Conservation (phyloP, 2,888 invertebrate species). For the Elgonia sp. region DNA sequence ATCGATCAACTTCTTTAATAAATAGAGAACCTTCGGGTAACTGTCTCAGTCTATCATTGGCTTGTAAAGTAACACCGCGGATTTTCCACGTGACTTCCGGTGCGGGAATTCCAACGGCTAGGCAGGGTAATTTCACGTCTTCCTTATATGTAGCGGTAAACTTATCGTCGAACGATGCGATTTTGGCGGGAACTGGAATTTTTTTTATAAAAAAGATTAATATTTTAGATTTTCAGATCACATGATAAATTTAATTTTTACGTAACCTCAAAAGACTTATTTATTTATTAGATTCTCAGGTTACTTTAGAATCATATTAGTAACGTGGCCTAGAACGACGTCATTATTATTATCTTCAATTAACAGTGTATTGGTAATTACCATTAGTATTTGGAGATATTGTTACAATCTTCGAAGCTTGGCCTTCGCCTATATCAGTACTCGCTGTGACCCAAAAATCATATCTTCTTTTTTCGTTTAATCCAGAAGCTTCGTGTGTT, state of each 20-base stretch:
- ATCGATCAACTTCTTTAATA: constrained; percentile 95
- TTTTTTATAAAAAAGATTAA: not conserved
- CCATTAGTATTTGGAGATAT: constrained; percentile 94
- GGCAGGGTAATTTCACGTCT: constrained; percentile 96
- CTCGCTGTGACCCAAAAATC: constrained; percentile 98
- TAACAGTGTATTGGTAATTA: no score
- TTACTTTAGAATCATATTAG: no score
- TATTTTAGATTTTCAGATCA: no score
- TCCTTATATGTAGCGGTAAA: constrained; percentile 97
- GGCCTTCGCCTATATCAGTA: constrained; percentile 97
- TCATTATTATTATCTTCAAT: no score
- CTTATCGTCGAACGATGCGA: constrained; percentile 97
- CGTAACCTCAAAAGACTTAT: no score
- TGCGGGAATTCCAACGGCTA: constrained; percentile 96
- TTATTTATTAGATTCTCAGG: no score
- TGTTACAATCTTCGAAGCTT: constrained; percentile 94
- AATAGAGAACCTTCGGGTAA: constrained; percentile 96
- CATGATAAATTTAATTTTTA: no score
- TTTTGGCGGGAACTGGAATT: constrained; percentile 94
- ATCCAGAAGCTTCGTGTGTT: constrained; percentile 94
- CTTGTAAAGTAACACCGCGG: constrained; percentile 91
- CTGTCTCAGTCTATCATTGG: constrained; percentile 94
- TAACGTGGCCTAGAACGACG: no score
- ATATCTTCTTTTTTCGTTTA: constrained; percentile 94
- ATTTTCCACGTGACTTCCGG: constrained; percentile 96